Evolutionary conservation across 2,113 vertebrate genomes (phyloP).

Genomic region (Gracilinanus agilis): DNA sequence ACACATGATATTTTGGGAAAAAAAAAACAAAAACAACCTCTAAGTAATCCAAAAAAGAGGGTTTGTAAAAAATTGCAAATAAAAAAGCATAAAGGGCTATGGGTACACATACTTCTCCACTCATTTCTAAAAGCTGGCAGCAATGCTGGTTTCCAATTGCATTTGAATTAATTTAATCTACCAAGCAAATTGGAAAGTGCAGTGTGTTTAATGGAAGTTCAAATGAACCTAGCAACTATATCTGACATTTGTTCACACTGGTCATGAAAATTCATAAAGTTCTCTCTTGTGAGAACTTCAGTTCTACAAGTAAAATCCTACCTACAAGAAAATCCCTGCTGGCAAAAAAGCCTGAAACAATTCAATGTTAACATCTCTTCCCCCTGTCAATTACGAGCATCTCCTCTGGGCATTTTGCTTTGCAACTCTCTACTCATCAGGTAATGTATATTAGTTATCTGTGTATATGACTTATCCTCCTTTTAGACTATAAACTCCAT

Average conservation of each 20-base stretch:
- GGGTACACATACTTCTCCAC: background rate
- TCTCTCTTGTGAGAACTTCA: constrained; percentile 16
- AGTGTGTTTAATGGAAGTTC: background rate
- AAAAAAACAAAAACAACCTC: constrained; percentile 38
- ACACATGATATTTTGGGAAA: background rate
- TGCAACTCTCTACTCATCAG: background rate
- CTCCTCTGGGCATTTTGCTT: background rate
- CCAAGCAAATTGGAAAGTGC: background rate
- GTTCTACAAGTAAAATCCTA: constrained; percentile 26
- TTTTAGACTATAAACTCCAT: background rate
- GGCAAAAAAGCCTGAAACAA: background rate
- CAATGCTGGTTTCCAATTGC: constrained; percentile 38
- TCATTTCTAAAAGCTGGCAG: constrained; percentile 11
- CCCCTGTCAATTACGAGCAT: background rate
- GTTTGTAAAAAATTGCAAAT: background rate
- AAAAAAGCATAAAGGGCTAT: background rate
- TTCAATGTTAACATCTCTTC: constrained; percentile 9
- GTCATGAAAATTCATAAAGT: constrained; percentile 9
- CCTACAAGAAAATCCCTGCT: background rate
- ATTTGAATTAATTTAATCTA: constrained; percentile 8
- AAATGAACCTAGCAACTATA: background rate
- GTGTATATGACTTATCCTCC: background rate
- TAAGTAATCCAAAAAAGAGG: background rate
- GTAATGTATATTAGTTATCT: background rate
- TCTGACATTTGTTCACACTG: background rate